These are phyloP conservation scores for Amia ocellicauda DNA, from an alignment of 2,113 vertebrate genomes.

Conservation along the genomic window DNA sequence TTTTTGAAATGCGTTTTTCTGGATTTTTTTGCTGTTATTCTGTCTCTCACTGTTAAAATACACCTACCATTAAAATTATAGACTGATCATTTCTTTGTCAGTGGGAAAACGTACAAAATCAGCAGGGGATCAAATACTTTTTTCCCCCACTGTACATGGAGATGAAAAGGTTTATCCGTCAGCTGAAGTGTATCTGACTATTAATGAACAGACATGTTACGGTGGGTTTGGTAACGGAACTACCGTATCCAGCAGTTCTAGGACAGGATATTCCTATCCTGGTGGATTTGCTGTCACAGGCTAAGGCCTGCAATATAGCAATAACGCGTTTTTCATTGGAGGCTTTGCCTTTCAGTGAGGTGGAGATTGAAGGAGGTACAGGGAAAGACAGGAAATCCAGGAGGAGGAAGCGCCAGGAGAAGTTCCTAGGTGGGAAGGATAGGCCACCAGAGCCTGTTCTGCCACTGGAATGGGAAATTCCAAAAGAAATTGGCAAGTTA, in stretches of 20 bases:
- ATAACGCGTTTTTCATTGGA: neutral
- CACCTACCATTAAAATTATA: too few species aligned
- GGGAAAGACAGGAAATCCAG: neutral
- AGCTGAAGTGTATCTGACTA: neutral
- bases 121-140: too few species aligned
- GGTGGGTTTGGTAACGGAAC: neutral
- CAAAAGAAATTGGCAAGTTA: neutral
- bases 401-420: neutral
- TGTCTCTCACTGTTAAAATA: too few species aligned
- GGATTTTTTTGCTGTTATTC: too few species aligned
- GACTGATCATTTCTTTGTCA: too few species aligned
- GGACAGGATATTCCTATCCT: conserved; percentile 3
- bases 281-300: neutral
- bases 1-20: too few species aligned
- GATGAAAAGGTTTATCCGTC: neutral
- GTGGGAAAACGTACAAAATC: too few species aligned
- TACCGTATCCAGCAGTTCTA: neutral
- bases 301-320: neutral
- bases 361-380: neutral
- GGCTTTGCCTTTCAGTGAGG: neutral
- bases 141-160: too few species aligned
- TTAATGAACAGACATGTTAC: neutral
- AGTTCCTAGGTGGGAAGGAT: neutral
- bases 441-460: neutral
- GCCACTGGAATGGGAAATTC: neutral